phyloP scores from a whole-genome alignment of 1,140 invertebrate species.

The Galleria mellonella region DNA sequence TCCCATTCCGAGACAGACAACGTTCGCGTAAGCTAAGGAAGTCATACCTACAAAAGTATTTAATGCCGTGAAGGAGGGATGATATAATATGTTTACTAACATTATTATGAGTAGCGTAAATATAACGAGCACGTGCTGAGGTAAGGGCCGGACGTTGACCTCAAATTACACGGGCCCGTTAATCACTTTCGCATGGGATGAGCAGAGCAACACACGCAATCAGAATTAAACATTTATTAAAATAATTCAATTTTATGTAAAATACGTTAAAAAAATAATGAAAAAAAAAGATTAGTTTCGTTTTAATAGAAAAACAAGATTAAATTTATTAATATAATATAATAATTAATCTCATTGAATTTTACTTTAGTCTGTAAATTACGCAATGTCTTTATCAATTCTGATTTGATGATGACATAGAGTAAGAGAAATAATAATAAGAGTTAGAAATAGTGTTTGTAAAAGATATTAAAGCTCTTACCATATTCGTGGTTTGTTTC shows the following conservation, averaged over 20 bases:
- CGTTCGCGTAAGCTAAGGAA: conserved; percentile 1
- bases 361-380: no score
- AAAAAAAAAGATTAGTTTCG: no score
- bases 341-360: no score
- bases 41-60: conserved; percentile 8
- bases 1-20: conserved; percentile 10
- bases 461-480: no score
- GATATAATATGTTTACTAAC: conserved; percentile 9
- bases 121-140: conserved; percentile 30
- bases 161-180: conserved; percentile 44
- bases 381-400: no score
- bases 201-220: conserved; percentile 21
- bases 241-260: not conserved
- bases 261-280: no score
- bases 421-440: no score
- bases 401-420: no score
- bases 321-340: no score
- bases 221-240: not conserved
- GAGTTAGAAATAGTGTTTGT: no score
- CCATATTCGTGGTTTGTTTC: no score
- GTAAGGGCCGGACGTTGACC: conserved; percentile 58
- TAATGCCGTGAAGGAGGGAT: not conserved
- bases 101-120: conserved; percentile 6
- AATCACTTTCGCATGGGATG: conserved; percentile 52
- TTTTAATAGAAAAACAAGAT: no score